Evolutionary conservation across 2,113 vertebrate species (phyloP), one percentile per base, ranked within the genome.

Genomic region (Apteryx mantelli): DNA sequence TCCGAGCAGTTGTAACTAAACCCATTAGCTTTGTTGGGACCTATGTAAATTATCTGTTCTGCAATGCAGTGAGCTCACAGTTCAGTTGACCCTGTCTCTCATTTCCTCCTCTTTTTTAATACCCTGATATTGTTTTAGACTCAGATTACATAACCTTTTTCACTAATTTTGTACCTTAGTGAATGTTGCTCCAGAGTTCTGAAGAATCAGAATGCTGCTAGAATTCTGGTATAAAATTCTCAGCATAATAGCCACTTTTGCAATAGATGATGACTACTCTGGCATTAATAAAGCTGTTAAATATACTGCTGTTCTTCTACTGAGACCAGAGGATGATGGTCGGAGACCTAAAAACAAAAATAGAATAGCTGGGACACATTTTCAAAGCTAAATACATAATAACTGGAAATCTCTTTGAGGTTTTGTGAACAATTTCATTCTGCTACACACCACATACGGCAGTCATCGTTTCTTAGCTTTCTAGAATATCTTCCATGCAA

Each of bases 321-420:
- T 80, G 66, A 83, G 66, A 53, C 8, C n/a, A 61, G 24, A 50
- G 34, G 40, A 56, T 48, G 60, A 85, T 0, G 4, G 30, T n/a
- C 60, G 56, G 65, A 68, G 56, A 79, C 61, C 75, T 73, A 60
- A 55, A 92, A 93, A 76, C 60, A 21, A 80, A 68, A 64, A 79
- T 60, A 24, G 80, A 68, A 68, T 66, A 36, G 14, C 1, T 64
- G 55, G 5, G 22, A 88, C 66, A 15, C 7, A 73, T 64, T 82
- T 88, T 86, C 26, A 32, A 80, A 86, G 71, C 52, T 36, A 11
- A 34, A 79, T 69, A 13, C 8, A 5, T 12, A 25, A 22, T 24
- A 79, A 9, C 40, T 86, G 71, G 52, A 88, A 93, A 76, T 50
- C 11, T 83, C 65, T 66, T 42, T 48, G 61, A 44, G 86, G 40